Conservation (phyloP, 2,797 vertebrate species). For the Champsocephalus esox region DNA sequence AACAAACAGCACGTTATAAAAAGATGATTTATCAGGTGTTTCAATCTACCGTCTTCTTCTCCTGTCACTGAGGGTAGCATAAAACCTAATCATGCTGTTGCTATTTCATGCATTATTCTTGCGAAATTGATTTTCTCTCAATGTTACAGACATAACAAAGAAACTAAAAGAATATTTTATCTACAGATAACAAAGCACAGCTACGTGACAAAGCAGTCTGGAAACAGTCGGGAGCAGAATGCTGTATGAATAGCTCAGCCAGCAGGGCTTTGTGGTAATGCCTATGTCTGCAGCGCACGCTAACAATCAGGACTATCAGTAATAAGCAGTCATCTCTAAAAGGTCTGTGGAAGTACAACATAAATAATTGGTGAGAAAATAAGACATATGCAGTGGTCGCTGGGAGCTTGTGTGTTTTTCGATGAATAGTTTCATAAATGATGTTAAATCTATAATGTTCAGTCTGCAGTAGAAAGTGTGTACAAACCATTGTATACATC, state of each 20-base stretch:
- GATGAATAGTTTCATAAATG: slow-evolving; percentile 21
- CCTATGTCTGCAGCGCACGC: slow-evolving; percentile 6
- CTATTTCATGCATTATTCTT: slow-evolving; percentile 21
- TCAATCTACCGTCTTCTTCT: background rate
- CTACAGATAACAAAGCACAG: slow-evolving; percentile 16
- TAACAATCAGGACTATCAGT: background rate
- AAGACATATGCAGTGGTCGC: background rate
- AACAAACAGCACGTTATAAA: background rate
- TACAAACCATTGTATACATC: background rate
- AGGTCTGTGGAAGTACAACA: slow-evolving; percentile 1
- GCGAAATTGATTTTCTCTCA: slow-evolving; percentile 19
- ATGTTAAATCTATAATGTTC: background rate
- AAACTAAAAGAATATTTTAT: slow-evolving; percentile 19
- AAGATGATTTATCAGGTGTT: background rate
- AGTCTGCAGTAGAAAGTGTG: background rate
- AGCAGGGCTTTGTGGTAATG: slow-evolving; percentile 7
- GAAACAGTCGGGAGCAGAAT: slow-evolving; percentile 5
- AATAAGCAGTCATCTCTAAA: background rate
- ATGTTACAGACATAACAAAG: slow-evolving; percentile 18
- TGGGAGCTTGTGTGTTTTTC: background rate
- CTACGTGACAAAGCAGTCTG: slow-evolving; percentile 3
- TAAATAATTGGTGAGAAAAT: background rate
- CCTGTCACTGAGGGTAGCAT: background rate
- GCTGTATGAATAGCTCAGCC: background rate
- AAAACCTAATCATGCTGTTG: slow-evolving; percentile 20